Conservation (phyloP, 2,888 invertebrate species). For the Spodoptera picta region DNA sequence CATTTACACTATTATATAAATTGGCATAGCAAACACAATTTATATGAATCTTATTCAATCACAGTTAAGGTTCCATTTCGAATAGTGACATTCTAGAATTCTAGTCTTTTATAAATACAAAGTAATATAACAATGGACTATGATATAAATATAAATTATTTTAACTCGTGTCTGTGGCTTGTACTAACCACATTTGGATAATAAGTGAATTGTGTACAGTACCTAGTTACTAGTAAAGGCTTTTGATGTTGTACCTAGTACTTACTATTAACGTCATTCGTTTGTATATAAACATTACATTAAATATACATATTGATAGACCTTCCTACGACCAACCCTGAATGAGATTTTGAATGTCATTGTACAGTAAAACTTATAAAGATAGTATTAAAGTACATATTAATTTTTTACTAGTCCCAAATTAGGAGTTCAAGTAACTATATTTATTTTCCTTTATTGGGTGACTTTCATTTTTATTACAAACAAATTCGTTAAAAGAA, state of each 20-base stretch:
- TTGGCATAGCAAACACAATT: conserved; percentile 8
- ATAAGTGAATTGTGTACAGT: conserved; percentile 7
- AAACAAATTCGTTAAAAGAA: too few species aligned
- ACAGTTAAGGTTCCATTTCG: conserved; percentile 14
- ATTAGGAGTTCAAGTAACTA: too few species aligned
- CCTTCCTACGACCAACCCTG: too few species aligned
- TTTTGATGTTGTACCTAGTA: conserved; percentile 18
- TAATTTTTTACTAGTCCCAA: too few species aligned
- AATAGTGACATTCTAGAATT: not conserved
- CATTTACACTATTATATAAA: conserved; percentile 6
- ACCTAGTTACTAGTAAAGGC: conserved; percentile 2
- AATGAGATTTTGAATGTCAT: too few species aligned
- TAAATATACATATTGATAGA: too few species aligned
- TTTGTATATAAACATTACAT: too few species aligned
- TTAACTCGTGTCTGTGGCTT: conserved; percentile 1
- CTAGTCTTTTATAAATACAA: not conserved
- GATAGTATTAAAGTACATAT: too few species aligned
- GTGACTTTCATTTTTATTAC: too few species aligned
- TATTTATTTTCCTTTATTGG: too few species aligned
- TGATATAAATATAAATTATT: conserved; percentile 1
- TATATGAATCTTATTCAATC: conserved; percentile 15
- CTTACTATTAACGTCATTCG: not conserved
- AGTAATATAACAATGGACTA: conserved; percentile 1
- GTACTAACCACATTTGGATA: conserved; percentile 12
- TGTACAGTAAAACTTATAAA: too few species aligned